These are phyloP conservation scores for Anas platyrhynchos DNA, from an alignment of 2,113 vertebrate species.

Conservation along the genomic window DNA sequence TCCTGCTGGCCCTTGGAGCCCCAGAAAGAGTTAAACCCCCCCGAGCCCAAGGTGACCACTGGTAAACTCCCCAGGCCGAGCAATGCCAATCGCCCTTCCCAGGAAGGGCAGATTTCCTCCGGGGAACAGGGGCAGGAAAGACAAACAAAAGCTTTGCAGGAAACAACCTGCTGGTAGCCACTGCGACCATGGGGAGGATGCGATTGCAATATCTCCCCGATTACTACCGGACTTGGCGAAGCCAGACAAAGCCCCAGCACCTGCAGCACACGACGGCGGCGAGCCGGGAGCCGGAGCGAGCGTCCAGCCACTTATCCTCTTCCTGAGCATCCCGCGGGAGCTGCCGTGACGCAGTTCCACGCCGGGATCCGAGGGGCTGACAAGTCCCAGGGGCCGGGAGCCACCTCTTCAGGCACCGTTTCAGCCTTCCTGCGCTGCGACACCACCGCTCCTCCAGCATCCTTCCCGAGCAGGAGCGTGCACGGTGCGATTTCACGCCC, in stretches of 20 bases:
- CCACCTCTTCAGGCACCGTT: fast-evolving
- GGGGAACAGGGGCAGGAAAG: not conserved
- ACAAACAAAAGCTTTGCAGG: constrained; percentile 66
- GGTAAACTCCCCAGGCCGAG: not conserved
- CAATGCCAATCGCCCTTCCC: not conserved
- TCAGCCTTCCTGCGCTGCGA: not conserved
- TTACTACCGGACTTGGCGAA: constrained; percentile 18
- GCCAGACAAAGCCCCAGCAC: not conserved
- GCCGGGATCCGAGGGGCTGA: fast-evolving
- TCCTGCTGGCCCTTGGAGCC: not conserved
- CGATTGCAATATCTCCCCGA: constrained; percentile 43
- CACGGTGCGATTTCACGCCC: not conserved
- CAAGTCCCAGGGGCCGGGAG: not conserved
- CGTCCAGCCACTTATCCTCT: not conserved
- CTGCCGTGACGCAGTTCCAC: not conserved
- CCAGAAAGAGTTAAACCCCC: not conserved
- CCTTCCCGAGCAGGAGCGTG: not conserved
- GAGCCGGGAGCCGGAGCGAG: fast-evolving
- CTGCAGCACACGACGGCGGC: not conserved
- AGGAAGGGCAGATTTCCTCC: constrained; percentile 62
- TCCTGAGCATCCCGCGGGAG: not conserved
- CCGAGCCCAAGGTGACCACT: not conserved
- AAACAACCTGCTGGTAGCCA: constrained; percentile 36
- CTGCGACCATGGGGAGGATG: not conserved
- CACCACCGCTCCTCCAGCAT: not conserved